phyloP scores from a whole-genome alignment of 2,113 vertebrate genomes.

The Bothrops jararaca region DNA sequence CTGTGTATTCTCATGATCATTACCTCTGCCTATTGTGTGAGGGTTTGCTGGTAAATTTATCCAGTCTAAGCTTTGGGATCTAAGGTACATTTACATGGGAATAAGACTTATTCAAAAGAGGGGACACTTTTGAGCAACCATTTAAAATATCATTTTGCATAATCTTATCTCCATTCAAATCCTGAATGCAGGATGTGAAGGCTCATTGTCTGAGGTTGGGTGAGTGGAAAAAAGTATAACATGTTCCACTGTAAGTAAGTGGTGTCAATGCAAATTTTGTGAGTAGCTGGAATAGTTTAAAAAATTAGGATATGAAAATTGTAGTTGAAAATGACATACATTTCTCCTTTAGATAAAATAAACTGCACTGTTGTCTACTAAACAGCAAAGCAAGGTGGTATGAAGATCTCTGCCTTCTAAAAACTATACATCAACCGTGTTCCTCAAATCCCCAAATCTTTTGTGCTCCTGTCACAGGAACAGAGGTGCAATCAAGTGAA shows the following conservation, averaged over 20 bases:
- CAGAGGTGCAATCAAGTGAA: constrained; percentile 58
- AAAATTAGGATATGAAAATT: not conserved
- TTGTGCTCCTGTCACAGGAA: constrained; percentile 7
- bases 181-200: not conserved
- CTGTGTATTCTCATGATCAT: not conserved
- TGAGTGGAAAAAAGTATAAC: not conserved
- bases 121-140: not conserved
- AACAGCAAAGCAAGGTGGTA: not conserved
- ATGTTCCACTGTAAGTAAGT: not conserved
- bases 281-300: constrained; percentile 10
- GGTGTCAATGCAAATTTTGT: not conserved
- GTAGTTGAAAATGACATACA: constrained; percentile 18
- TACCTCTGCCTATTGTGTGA: not conserved
- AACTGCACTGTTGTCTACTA: not conserved
- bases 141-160: not conserved
- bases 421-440: not conserved
- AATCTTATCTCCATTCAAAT: not conserved
- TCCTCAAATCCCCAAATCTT: not conserved
- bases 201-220: not conserved
- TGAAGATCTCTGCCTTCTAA: not conserved
- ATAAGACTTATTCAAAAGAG: not conserved
- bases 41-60: not conserved
- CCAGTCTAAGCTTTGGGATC: not conserved
- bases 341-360: constrained; percentile 5
- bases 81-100: not conserved